Evolutionary conservation across 2,888 invertebrate genomes (phyloP).

Genomic region (Apeira syringaria): DNA sequence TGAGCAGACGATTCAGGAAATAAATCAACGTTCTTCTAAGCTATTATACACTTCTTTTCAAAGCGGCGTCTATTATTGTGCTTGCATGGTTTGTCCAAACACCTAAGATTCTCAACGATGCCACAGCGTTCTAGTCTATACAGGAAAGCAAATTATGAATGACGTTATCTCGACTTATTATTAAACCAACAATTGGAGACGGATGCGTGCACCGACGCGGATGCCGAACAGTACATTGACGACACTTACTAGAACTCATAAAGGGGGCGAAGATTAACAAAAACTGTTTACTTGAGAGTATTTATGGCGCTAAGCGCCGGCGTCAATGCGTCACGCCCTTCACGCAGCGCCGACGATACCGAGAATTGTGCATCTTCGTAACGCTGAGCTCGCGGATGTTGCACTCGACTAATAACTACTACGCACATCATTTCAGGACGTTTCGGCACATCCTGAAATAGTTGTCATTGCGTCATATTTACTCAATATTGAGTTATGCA

Average conservation of each 20-base stretch:
- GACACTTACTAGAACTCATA: slow-evolving; percentile 28
- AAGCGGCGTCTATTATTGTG: too few species aligned
- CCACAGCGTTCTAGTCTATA: neutral
- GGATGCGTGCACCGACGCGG: slow-evolving; percentile 14
- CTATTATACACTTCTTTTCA: too few species aligned
- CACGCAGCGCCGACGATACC: slow-evolving; percentile 7
- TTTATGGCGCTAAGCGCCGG: slow-evolving; percentile 25
- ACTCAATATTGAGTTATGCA: slow-evolving; percentile 4
- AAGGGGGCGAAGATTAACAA: slow-evolving; percentile 15
- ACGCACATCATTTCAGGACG: slow-evolving; percentile 5
- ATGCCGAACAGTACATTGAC: slow-evolving; percentile 18
- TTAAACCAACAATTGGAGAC: slow-evolving; percentile 9
- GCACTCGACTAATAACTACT: neutral
- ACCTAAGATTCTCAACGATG: neutral
- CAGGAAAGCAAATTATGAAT: slow-evolving; percentile 15
- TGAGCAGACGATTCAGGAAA: too few species aligned
- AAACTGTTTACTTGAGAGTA: slow-evolving; percentile 15
- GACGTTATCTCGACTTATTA: slow-evolving; percentile 18
- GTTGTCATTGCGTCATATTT: slow-evolving; percentile 15
- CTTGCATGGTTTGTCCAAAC: neutral
- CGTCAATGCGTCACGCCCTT: slow-evolving; percentile 24
- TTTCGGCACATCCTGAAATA: slow-evolving; percentile 5
- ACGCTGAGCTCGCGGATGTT: slow-evolving; percentile 1
- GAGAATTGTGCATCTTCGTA: slow-evolving; percentile 11
- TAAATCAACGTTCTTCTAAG: too few species aligned